A percentile compares a stretch with the other conserved stretches of the same genome.
phyloP scores from a whole-genome alignment of 2,888 invertebrate species.

The Caenorhabditis sinica region DNA sequence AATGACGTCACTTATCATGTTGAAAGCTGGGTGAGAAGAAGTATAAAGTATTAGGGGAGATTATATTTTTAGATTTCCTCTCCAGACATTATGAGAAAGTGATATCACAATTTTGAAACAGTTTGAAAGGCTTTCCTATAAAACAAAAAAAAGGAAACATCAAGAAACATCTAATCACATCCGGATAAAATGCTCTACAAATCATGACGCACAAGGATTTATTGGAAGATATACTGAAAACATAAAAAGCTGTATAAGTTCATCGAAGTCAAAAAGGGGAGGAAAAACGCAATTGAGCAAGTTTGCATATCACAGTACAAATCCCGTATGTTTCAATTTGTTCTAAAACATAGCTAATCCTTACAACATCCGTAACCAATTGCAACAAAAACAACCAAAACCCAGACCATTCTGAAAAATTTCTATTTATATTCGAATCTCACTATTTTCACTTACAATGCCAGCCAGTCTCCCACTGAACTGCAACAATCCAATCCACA shows the following conservation, averaged over 20 bases:
- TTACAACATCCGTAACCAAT: conserved; percentile 2
- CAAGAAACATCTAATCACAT: too few relatives aligned
- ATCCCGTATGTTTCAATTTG: not conserved
- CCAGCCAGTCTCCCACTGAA: conserved; percentile 12
- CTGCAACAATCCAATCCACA: conserved; percentile 46
- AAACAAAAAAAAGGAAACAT: too few relatives aligned
- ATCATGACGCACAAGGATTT: too few relatives aligned
- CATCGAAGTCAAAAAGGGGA: not conserved
- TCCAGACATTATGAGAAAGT: too few relatives aligned
- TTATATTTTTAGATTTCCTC: too few relatives aligned
- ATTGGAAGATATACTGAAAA: not conserved
- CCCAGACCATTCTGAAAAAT: conserved; percentile 6
- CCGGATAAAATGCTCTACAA: too few relatives aligned
- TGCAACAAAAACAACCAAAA: not conserved
- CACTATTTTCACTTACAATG: conserved; percentile 13
- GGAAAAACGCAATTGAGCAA: too few relatives aligned
- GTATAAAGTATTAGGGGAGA: too few relatives aligned
- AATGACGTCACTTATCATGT: conserved; percentile 11
- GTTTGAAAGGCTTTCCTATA: too few relatives aligned
- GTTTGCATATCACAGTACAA: not conserved
- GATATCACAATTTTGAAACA: too few relatives aligned
- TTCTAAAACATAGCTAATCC: not conserved
- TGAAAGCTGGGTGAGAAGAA: too few relatives aligned
- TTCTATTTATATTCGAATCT: not conserved
- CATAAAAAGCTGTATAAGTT: not conserved